Evolutionary conservation across 2,797 vertebrate genomes (phyloP), one percentile per base, ranked within the genome.

Genomic region (Capromys pilorides): DNA sequence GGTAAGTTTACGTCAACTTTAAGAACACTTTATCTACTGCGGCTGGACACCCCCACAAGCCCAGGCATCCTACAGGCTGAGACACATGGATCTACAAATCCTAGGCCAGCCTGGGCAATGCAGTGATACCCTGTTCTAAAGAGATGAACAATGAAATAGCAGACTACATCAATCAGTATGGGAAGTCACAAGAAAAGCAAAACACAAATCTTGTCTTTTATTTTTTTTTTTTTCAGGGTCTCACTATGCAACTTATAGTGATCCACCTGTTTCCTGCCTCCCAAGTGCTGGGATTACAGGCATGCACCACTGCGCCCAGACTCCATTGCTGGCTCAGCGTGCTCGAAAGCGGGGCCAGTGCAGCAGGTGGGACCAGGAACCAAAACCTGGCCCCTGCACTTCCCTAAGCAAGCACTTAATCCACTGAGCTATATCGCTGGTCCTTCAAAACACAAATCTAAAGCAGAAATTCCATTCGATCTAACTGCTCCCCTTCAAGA

Each of bases 1-100:
- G 57, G 49, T 88, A 36, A 21, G 62, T 8, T 1, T 64, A 2
- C 45, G 64, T 59, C 54, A 79, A 61, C 78, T 14, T 86, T 54
- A 75, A 82, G n/a, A 95, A 49, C 11, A 13, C 80, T n/a, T 28
- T 62, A 31, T 1, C 13, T 2, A 3, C 31, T 41, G 3, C 6
- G 14, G 31, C 11, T 28, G 7, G 45, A 10, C 5, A 0, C 28
- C 28, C 8, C 6, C 16, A 8, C 10, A n/a, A 33, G 8, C 18
- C 28, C 77, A 54, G 31, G 14, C 21, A 4, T 33, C 28, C 8
- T 2, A n/a, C 31, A 33, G 16, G 28, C 28, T 78, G 45, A 51
- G 26, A 31, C 31, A 54, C 18, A 13, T 10, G 8, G 77, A 12
- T 79, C 45, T 8, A 21, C 9, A 11, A 51, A 2, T 51, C 33